These are phyloP conservation scores for Lysiphlebus fabarum DNA, from an alignment of 1,140 invertebrate species.

Conservation along the genomic window DNA sequence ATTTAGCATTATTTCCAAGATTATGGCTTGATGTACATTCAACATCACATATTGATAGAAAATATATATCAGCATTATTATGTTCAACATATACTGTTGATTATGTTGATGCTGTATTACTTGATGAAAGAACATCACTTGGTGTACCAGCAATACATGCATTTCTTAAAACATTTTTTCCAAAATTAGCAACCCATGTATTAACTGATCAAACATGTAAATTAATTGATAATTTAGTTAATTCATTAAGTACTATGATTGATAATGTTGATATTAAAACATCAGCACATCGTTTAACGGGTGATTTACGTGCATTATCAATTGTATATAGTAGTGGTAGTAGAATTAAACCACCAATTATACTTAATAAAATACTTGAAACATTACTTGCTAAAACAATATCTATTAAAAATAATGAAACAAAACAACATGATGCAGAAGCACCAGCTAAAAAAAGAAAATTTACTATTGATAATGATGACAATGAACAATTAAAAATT, in stretches of 20 bases:
- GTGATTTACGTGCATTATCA: conserved; percentile 57
- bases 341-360: conserved; percentile 43
- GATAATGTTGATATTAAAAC: conserved; percentile 53
- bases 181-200: conserved; percentile 68
- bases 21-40: conserved; percentile 79
- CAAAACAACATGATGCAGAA: conserved; percentile 37
- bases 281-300: conserved; percentile 55
- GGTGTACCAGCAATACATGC: conserved; percentile 76
- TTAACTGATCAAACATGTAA: conserved; percentile 61
- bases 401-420: conserved; percentile 39
- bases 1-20: conserved; percentile 79
- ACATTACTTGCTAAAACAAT: conserved; percentile 41
- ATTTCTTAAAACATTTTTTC: conserved; percentile 78
- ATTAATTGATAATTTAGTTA: conserved; percentile 59
- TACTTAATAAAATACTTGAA: conserved; percentile 41
- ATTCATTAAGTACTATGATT: conserved; percentile 56
- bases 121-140: conserved; percentile 76
- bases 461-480: conserved; percentile 36
- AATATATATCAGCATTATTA: conserved; percentile 73
- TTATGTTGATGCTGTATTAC: conserved; percentile 76
- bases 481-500: conserved; percentile 27
- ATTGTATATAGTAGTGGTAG: conserved; percentile 56
- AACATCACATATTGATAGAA: conserved; percentile 72
- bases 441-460: conserved; percentile 51
- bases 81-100: conserved; percentile 78